Evolutionary conservation across 1,140 invertebrate genomes (phyloP).

Genomic region (Tetragnatha versicolor): DNA sequence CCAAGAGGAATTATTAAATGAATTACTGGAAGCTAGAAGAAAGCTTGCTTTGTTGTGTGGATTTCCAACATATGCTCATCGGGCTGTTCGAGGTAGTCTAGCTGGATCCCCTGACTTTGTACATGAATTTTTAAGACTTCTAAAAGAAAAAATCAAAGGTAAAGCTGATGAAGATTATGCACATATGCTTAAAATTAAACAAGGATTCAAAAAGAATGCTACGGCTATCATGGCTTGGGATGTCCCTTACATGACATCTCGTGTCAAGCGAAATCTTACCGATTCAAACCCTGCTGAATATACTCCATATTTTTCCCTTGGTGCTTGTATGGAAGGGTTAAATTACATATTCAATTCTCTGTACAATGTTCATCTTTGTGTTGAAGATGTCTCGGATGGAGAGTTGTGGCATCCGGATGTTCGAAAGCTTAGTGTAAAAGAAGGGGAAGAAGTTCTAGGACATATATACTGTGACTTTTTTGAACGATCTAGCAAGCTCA

Average conservation of each 20-base stretch:
- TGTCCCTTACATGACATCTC: constrained; percentile 73
- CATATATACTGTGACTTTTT: constrained; percentile 99
- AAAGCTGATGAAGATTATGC: constrained; percentile 67
- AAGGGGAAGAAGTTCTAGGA: constrained; percentile 82
- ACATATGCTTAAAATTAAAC: constrained; percentile 78
- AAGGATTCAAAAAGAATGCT: constrained; percentile 63
- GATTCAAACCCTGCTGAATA: constrained; percentile 70
- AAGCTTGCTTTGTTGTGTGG: constrained; percentile 84
- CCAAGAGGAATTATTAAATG: constrained; percentile 78
- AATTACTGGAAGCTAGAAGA: constrained; percentile 76
- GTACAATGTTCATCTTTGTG: constrained; percentile 79
- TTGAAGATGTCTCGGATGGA: constrained; percentile 74
- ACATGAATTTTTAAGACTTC: constrained; percentile 77
- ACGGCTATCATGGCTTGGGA: constrained; percentile 79
- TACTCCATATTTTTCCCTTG: constrained; percentile 90
- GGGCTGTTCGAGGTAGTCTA: constrained; percentile 86
- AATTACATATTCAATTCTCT: constrained; percentile 82
- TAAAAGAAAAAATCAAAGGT: constrained; percentile 71
- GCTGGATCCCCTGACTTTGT: constrained; percentile 82
- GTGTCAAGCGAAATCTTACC: constrained; percentile 37
- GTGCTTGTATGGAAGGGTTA: constrained; percentile 94
- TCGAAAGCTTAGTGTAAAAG: constrained; percentile 82
- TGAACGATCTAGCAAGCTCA: constrained; percentile 84
- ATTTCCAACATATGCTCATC: constrained; percentile 86
- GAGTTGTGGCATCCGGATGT: constrained; percentile 88